phyloP scores from a whole-genome alignment of 1,140 invertebrate species.

The Drosophila azteca region DNA sequence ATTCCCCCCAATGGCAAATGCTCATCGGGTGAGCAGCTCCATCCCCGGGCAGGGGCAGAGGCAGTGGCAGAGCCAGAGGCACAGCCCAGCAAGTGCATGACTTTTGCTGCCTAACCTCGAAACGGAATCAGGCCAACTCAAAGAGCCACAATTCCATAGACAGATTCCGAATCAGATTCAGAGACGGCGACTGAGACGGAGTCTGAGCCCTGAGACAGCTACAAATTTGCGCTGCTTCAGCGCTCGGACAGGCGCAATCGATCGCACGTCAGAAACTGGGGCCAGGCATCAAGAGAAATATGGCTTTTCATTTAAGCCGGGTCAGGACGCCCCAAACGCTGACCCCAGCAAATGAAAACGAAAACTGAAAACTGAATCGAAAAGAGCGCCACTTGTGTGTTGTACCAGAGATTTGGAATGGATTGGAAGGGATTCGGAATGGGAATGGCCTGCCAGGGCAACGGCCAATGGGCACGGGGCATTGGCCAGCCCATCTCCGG shows the following conservation, averaged over 20 bases:
- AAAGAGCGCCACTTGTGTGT: slow-evolving; percentile 69
- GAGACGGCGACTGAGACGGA: background rate
- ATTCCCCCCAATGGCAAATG: slow-evolving; percentile 60
- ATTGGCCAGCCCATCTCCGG: slow-evolving; percentile 24
- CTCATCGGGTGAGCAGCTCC: slow-evolving; percentile 20
- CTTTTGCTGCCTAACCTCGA: slow-evolving; percentile 74
- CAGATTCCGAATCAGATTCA: background rate
- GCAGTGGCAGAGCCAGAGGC: background rate
- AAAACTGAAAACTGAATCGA: slow-evolving; percentile 65
- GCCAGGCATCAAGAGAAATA: slow-evolving; percentile 73
- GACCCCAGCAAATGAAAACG: slow-evolving; percentile 64
- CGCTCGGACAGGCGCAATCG: slow-evolving; percentile 72
- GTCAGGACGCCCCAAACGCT: slow-evolving; percentile 69
- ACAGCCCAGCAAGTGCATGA: slow-evolving; percentile 69
- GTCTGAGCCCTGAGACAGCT: slow-evolving; percentile 39
- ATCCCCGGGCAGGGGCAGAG: background rate
- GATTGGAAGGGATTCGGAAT: slow-evolving; percentile 36
- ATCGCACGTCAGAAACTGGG: slow-evolving; percentile 80
- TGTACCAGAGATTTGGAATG: slow-evolving; percentile 2
- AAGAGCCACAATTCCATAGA: slow-evolving; percentile 5
- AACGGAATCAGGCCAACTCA: slow-evolving; percentile 63
- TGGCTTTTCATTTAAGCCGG: slow-evolving; percentile 79
- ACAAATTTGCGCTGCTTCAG: slow-evolving; percentile 70
- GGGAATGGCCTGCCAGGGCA: slow-evolving; percentile 16
- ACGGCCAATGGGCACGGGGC: slow-evolving; percentile 64